Evolutionary conservation across 2,113 vertebrate species (phyloP).

Genomic region (Antechinus stuartii): DNA sequence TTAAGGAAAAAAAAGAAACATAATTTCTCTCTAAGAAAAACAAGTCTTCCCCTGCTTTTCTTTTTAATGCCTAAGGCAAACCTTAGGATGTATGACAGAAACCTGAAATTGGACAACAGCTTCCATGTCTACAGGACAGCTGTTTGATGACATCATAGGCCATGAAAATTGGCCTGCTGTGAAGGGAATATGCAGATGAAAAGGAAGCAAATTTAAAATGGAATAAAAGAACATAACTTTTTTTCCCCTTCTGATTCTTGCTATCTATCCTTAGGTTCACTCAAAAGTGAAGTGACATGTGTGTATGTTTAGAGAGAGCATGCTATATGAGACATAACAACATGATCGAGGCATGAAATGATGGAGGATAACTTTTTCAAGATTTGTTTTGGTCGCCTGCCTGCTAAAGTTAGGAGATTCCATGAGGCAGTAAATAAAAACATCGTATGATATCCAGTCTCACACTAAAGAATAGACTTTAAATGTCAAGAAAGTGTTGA

Average conservation of each 20-base stretch:
- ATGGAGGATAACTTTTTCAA: constrained; percentile 65
- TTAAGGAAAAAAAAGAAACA: constrained; percentile 46
- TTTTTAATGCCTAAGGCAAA: constrained; percentile 53
- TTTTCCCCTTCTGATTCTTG: constrained; percentile 44
- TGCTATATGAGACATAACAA: constrained; percentile 27
- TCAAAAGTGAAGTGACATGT: constrained; percentile 59
- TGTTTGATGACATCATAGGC: constrained; percentile 69
- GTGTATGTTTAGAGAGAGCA: constrained; percentile 42
- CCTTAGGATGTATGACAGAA: constrained; percentile 68
- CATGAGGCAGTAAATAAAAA: constrained; percentile 58
- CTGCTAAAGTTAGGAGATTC: constrained; percentile 36
- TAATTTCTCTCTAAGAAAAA: constrained; percentile 49
- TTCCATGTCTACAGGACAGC: constrained; percentile 65
- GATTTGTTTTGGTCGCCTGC: constrained; percentile 62
- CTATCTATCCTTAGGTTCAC: constrained; percentile 53
- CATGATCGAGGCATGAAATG: constrained; percentile 24
- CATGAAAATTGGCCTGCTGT: constrained; percentile 42
- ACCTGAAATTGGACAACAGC: constrained; percentile 52
- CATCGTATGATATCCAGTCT: constrained; percentile 7
- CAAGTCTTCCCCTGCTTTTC: constrained; percentile 50
- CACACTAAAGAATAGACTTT: constrained; percentile 40
- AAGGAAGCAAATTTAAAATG: constrained; percentile 36
- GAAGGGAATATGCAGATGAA: constrained; percentile 69
- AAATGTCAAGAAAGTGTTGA: constrained; percentile 58
- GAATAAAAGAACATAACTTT: constrained; percentile 3